A percentile compares a stretch with the other conserved stretches of the same genome.
Evolutionary conservation across 2,888 invertebrate species (phyloP).

Genomic region (Platycheirus rosarum): DNA sequence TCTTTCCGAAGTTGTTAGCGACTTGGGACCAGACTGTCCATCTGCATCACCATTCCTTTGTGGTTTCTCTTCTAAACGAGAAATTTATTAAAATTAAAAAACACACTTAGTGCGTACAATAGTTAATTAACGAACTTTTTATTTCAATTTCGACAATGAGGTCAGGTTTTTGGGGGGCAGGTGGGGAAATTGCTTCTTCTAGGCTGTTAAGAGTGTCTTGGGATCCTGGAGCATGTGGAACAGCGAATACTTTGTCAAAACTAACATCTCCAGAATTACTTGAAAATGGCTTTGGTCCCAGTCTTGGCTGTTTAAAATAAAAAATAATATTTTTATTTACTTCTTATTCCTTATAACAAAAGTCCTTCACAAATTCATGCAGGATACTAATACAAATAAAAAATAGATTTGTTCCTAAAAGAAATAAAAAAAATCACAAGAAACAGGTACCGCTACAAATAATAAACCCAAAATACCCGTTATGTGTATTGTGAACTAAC

Average conservation of each 20-base stretch:
- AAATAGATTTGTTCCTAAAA: not conserved
- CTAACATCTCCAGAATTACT: conserved; percentile 90
- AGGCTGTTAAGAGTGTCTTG: conserved; percentile 76
- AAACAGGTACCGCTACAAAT: too few relatives aligned
- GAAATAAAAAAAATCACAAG: not conserved
- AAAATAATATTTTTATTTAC: conserved; percentile 10
- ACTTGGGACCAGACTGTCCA: conserved; percentile 87
- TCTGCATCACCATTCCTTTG: conserved; percentile 81
- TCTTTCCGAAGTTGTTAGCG: conserved; percentile 91
- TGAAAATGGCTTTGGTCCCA: conserved; percentile 93
- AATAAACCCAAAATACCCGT: too few relatives aligned
- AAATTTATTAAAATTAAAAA: conserved; percentile 11
- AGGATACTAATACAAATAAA: too few relatives aligned
- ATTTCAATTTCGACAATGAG: conserved; percentile 83
- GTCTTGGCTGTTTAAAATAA: conserved; percentile 86
- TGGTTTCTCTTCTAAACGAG: conserved; percentile 75
- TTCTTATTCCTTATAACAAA: not conserved
- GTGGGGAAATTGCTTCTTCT: conserved; percentile 55
- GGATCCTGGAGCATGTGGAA: conserved; percentile 87
- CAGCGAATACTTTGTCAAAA: conserved; percentile 92
- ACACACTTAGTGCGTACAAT: too few relatives aligned
- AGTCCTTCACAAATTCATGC: too few relatives aligned
- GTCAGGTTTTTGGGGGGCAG: conserved; percentile 78
- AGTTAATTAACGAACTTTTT: conserved; percentile 81
- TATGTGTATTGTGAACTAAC: too few relatives aligned